A percentile compares a stretch with the other conserved stretches of the same genome.
Conservation (phyloP, 2,888 invertebrate species). For the Brachyptera putata region DNA sequence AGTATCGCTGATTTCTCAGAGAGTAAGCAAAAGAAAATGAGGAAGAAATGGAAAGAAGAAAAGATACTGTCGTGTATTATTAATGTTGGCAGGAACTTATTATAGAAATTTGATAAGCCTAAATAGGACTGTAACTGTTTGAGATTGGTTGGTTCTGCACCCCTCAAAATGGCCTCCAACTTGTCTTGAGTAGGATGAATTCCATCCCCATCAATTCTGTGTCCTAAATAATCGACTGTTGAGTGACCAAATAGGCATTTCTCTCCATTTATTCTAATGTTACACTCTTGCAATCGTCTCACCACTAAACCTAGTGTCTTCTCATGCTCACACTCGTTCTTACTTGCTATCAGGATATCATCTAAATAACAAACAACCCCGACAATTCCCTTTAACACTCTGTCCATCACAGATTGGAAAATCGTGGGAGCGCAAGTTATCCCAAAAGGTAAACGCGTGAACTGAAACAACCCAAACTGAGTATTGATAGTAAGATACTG, state of each 20-base stretch:
- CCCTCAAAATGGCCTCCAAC: not conserved
- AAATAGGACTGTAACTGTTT: not conserved
- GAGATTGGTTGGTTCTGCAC: not conserved
- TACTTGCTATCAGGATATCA: constrained; percentile 34
- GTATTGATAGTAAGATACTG: constrained; percentile 38
- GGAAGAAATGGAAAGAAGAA: too few relatives aligned
- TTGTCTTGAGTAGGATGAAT: constrained; percentile 3
- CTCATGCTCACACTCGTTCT: constrained; percentile 28
- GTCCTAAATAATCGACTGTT: constrained; percentile 36
- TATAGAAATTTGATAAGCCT: constrained; percentile 12
- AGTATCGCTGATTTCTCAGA: too few relatives aligned
- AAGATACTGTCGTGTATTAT: too few relatives aligned
- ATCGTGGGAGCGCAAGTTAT: constrained; percentile 34
- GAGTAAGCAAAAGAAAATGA: too few relatives aligned
- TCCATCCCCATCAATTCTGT: constrained; percentile 19
- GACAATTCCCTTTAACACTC: constrained; percentile 24
- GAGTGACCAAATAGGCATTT: constrained; percentile 35
- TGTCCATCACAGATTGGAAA: constrained; percentile 32
- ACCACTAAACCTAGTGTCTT: constrained; percentile 29
- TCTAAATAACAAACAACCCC: constrained; percentile 34
- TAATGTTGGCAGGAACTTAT: constrained; percentile 13
- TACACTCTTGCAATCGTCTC: constrained; percentile 31
- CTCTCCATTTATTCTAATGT: constrained; percentile 35
- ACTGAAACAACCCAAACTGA: constrained; percentile 33
- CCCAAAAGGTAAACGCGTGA: constrained; percentile 32